phyloP scores from a whole-genome alignment of 2,888 invertebrate species.

The Dynastes tityus region DNA sequence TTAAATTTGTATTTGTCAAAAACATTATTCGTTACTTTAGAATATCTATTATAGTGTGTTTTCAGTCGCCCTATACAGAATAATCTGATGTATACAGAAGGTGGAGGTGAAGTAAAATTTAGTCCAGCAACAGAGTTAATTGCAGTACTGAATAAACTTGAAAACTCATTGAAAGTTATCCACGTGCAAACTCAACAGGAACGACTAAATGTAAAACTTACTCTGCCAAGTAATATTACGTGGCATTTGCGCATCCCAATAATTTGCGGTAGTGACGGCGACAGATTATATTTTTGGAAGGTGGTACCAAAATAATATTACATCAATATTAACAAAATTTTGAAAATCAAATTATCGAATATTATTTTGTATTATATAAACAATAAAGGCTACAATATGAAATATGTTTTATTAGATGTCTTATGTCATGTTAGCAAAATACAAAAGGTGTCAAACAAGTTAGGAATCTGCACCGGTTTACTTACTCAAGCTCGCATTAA shows the following conservation, averaged over 20 bases:
- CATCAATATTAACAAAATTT: slow-evolving; percentile 60
- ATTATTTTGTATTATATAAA: slow-evolving; percentile 7
- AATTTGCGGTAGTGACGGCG: slow-evolving; percentile 75
- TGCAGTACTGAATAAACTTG: slow-evolving; percentile 79
- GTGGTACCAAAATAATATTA: slow-evolving; percentile 62
- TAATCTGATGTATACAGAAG: slow-evolving; percentile 77
- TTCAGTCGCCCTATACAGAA: slow-evolving; percentile 76
- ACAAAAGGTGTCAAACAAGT: too few species aligned
- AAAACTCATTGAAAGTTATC: slow-evolving; percentile 78
- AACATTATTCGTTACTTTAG: not conserved
- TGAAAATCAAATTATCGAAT: not conserved
- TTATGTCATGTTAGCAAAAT: too few species aligned
- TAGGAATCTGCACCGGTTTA: too few species aligned
- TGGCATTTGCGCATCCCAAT: slow-evolving; percentile 79
- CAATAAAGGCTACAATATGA: not conserved
- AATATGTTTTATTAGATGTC: not conserved
- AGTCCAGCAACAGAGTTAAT: slow-evolving; percentile 77
- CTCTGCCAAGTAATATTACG: slow-evolving; percentile 74
- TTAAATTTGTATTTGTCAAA: not conserved
- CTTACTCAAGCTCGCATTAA: too few species aligned
- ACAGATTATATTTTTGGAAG: slow-evolving; percentile 77
- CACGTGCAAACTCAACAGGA: slow-evolving; percentile 75
- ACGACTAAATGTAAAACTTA: slow-evolving; percentile 72
- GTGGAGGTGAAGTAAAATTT: slow-evolving; percentile 76
- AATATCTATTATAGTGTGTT: not conserved